These are phyloP conservation scores for Andrena trimmerana DNA, from an alignment of 2,888 invertebrate genomes.

Conservation along the genomic window DNA sequence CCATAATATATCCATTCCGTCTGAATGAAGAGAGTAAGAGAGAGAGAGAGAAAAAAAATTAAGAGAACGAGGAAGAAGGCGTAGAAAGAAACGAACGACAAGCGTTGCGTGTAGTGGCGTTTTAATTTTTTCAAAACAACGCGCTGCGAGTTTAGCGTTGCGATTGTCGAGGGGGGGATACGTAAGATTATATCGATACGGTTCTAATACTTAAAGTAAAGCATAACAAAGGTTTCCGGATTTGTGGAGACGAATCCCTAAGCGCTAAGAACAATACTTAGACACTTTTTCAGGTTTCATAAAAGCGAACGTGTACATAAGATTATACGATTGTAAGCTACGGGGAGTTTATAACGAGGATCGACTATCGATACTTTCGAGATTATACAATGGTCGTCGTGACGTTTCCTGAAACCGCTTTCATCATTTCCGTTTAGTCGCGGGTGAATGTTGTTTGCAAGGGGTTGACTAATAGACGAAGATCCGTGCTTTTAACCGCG, in stretches of 20 bases:
- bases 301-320: slow-evolving; percentile 66
- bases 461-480: slow-evolving; percentile 51
- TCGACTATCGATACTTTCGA: slow-evolving; percentile 50
- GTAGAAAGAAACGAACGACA: slow-evolving; percentile 30
- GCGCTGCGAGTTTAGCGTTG: slow-evolving; percentile 32
- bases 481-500: slow-evolving; percentile 43
- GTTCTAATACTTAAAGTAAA: slow-evolving; percentile 56
- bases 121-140: slow-evolving; percentile 43
- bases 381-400: slow-evolving; percentile 50
- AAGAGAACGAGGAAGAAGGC: slow-evolving; percentile 8
- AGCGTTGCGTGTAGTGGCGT: slow-evolving; percentile 52
- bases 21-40: slow-evolving; percentile 54
- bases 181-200: slow-evolving; percentile 48
- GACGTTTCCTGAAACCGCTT: slow-evolving; percentile 39
- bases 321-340: slow-evolving; percentile 64
- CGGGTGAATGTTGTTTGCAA: slow-evolving; percentile 31
- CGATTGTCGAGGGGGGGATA: slow-evolving; percentile 24
- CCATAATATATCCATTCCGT: slow-evolving; percentile 71
- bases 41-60: slow-evolving; percentile 10
- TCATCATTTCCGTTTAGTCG: slow-evolving; percentile 20
- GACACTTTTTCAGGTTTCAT: slow-evolving; percentile 65
- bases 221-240: slow-evolving; percentile 22
- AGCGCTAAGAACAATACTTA: slow-evolving; percentile 62
- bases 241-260: slow-evolving; percentile 40
- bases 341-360: slow-evolving; percentile 55